Conservation (phyloP, 2,113 vertebrate species). For the Urocitellus parryii region DNA sequence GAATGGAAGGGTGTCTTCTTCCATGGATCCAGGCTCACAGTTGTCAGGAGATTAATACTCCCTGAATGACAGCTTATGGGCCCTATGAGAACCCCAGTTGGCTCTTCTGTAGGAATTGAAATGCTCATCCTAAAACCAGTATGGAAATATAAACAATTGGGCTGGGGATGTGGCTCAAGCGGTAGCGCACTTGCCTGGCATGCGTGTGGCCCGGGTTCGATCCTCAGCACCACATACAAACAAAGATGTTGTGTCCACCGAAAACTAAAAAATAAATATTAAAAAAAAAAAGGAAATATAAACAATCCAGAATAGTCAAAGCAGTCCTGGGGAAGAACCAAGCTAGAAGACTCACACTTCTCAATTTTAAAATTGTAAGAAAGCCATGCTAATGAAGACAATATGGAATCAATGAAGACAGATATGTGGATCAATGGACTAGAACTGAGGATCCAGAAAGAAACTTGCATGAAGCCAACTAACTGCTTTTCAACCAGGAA, state of each 20-base stretch:
- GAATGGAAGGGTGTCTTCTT: background rate
- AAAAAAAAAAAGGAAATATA: background rate
- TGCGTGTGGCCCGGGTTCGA: too few relatives aligned
- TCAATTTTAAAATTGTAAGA: background rate
- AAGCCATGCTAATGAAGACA: background rate
- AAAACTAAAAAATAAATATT: too few relatives aligned
- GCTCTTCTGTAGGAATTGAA: background rate
- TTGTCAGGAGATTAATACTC: background rate
- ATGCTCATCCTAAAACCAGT: background rate
- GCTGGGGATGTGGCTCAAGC: too few relatives aligned
- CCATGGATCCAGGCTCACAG: background rate
- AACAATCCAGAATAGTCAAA: background rate
- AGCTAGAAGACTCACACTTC: background rate
- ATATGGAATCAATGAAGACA: background rate
- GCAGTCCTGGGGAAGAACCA: background rate
- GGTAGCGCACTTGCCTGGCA: too few relatives aligned
- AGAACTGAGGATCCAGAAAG: background rate
- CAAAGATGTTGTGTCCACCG: too few relatives aligned
- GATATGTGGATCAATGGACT: fast-evolving
- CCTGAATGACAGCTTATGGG: background rate
- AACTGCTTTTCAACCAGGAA: background rate
- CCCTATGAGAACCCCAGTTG: background rate
- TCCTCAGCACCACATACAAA: too few relatives aligned
- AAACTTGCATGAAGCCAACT: background rate
- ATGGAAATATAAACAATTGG: background rate